Base-by-base conservation (phyloP, 2,888 invertebrate genomes). In the Cremastinae sp. region DNA sequence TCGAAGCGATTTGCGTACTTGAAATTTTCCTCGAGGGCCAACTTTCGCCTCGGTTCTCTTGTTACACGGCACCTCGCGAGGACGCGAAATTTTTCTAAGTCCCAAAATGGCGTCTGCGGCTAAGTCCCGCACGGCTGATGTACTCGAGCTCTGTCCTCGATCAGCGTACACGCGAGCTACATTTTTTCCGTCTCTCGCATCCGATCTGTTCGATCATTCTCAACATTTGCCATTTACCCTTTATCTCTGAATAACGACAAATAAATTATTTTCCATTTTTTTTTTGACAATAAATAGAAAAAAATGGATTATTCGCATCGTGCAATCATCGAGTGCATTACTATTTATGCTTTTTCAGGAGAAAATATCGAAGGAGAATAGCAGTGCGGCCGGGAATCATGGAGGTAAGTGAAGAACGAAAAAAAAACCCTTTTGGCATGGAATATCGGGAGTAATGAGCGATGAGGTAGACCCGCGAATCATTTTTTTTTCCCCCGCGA, bases 101-200 rank as follows among this genome's bases (percentile, higher is more conserved):
- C 94, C 94, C 94, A 95, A 95, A 94, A 95, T 95, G 95, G 95
- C 95, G 95, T 94, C 95, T 93, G 92, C 92, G 92, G 92, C 92
- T 92, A 93, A 94, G 93, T 93, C 92, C 93, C 92, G 78, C 75
- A 78, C 62, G 49, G 53, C 64, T 51, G 18, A n/a, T n/a, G 20
- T 43, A 53, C 28, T 34, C 36, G 16, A 28, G 28, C 18, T 47
- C 59, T 58, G 81, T 78, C 65, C 65, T 65, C 65, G 65, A 53
- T 51, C 22, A 41, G 43, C 34, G 51, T 20, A 36, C 43, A 41
- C 14, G 16, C 18, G n/a, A 10, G 14, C 14, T 16, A 56, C 36
- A 56, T 51, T 2, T 41, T 10, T 5, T 2, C 3, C 18, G 18
- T 8, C 9, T 9, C 18, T 12, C 14, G 14, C 7, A 18, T 8